phyloP scores from a whole-genome alignment of 2,113 vertebrate genomes.

The Gallinago jamesoni region DNA sequence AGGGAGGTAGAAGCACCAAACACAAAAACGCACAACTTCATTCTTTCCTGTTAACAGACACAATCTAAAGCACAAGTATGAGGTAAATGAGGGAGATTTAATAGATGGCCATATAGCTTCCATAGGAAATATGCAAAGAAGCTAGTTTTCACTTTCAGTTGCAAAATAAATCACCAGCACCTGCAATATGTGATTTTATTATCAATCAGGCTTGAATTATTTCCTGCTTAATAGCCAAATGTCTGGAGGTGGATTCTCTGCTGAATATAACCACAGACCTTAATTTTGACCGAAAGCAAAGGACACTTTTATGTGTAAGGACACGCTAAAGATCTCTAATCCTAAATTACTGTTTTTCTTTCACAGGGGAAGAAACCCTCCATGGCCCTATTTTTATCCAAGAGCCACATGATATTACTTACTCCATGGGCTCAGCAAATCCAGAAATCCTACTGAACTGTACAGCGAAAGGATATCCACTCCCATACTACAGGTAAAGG shows the following conservation, averaged over 20 bases:
- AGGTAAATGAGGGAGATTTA: background rate
- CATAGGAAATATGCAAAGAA: background rate
- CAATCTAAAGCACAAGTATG: background rate
- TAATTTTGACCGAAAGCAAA: background rate
- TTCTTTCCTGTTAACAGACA: background rate
- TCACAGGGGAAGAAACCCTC: conserved; percentile 74
- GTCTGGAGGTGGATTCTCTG: conserved; percentile 13
- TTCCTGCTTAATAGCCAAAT: background rate
- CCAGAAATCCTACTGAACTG: conserved; percentile 85
- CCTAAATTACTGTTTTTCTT: conserved; percentile 40
- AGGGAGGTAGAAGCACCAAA: background rate
- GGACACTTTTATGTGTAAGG: background rate
- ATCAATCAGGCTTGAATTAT: conserved; percentile 61
- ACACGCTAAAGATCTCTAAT: background rate
- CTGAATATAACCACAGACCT: background rate
- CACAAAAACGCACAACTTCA: background rate
- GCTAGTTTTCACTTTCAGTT: background rate
- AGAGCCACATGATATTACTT: conserved; percentile 83
- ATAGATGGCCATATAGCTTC: background rate
- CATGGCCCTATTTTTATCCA: conserved; percentile 86
- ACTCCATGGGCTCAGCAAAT: conserved; percentile 79
- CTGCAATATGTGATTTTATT: conserved; percentile 22
- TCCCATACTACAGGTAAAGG: conserved; percentile 82
- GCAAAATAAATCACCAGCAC: conserved; percentile 34
- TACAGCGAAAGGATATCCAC: conserved; percentile 83